Evolutionary conservation across 2,113 vertebrate genomes (phyloP).

Genomic region (Oncorhynchus masou): DNA sequence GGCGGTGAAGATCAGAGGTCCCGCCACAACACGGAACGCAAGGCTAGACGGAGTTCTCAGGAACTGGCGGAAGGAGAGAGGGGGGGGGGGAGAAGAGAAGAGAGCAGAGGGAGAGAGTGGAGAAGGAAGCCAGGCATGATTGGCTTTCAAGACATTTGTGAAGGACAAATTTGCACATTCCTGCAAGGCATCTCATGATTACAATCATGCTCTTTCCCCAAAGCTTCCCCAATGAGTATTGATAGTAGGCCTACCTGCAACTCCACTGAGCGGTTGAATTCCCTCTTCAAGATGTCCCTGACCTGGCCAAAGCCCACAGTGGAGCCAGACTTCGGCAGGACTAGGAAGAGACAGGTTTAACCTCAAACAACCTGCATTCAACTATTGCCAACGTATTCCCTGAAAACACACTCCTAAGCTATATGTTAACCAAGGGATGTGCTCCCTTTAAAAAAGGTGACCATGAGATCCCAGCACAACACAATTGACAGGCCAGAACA

Average conservation of each 20-base stretch:
- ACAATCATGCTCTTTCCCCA: neutral
- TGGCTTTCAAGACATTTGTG: neutral
- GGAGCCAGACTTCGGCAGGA: slow-evolving; percentile 62
- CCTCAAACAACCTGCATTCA: neutral
- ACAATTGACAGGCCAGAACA: neutral
- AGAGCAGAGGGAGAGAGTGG: neutral
- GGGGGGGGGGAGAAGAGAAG: neutral
- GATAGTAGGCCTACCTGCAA: slow-evolving; percentile 64
- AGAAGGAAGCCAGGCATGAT: neutral
- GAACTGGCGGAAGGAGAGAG: slow-evolving; percentile 71
- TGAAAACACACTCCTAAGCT: too few relatives aligned
- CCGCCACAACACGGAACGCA: slow-evolving; percentile 87
- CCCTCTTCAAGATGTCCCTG: slow-evolving; percentile 70
- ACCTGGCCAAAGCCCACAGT: slow-evolving; percentile 67
- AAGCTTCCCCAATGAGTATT: neutral
- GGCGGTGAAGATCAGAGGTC: slow-evolving; percentile 87
- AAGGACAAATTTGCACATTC: neutral
- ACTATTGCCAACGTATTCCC: neutral
- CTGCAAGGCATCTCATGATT: neutral
- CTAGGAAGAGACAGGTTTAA: slow-evolving; percentile 44
- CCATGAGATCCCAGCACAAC: neutral
- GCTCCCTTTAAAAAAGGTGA: too few relatives aligned
- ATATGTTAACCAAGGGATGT: too few relatives aligned
- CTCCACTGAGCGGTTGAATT: slow-evolving; percentile 76
- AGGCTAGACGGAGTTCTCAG: slow-evolving; percentile 83